Base-by-base conservation (phyloP, 2,888 invertebrate genomes). In the Agonopterix subpropinquella region DNA sequence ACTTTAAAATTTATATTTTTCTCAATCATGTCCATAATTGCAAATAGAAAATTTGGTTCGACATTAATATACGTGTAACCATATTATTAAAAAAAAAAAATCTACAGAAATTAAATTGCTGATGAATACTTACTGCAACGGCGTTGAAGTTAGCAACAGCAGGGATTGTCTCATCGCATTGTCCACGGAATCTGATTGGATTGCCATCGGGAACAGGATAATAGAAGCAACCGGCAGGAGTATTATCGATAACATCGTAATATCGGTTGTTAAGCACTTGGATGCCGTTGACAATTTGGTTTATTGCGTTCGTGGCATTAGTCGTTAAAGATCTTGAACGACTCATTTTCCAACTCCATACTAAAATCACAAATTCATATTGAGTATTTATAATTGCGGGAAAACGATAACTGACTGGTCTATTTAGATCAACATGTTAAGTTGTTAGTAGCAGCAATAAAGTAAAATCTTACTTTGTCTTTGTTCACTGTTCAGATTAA, bases 271-370 rank as follows among this genome's bases (percentile, higher is more conserved):
- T 57, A 2, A 76, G 57, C 0, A 74, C 72, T 4, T 64, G 49
- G 8, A 73, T 58, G 1, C 36, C 48, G 7, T 56, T 46, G 0
- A 77, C 57, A 2, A 67, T 52, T 39, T 52, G 49, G 35, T 71
- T 62, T 11, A 80, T 73, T 36, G 58, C 59, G 2, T 46, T 44
- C 4, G 42, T 53, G 11, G 72, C 73, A 1, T 44, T 36, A 4
- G 46, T 18, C 5, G 63, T 58, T 8, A 77, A 50, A 10, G 62
- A 54, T 36, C 59, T 58, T 2, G 56, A 53, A 10, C 78, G 67
- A 50, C 77, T 75, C 5, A 80, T 56, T 47, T 75, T 78, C 80
- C 80, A 80, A 47, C 74, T 74, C 62, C 62, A 74, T 2, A 80
- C 80, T 80, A 52, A 65, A 13, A 42, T 5, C n/a, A 11, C 2